Percentiles rank a stretch among this genome's conserved stretches.
Conservation (phyloP, 2,113 vertebrate genomes). For the Rostratula benghalensis region DNA sequence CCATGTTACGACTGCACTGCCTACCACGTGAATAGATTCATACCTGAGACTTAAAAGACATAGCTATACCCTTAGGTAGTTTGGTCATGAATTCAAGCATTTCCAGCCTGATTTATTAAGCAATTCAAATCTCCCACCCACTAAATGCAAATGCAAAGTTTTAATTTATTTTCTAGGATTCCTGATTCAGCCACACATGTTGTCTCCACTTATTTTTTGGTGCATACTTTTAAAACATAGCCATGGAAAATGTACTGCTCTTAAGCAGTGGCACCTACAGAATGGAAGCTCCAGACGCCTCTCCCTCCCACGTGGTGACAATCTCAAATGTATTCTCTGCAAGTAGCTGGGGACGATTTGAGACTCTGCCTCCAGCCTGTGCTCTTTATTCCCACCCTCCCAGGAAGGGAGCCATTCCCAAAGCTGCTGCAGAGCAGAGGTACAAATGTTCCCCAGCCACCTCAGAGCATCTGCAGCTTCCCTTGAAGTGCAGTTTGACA, state of each 20-base stretch:
- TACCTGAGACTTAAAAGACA: neutral
- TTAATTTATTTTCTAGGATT: neutral
- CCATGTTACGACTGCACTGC: neutral
- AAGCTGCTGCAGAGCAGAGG: neutral
- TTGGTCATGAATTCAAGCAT: neutral
- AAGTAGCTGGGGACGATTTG: neutral
- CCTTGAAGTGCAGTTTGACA: neutral
- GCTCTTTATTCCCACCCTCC: neutral
- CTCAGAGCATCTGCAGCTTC: neutral
- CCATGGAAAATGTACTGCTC: neutral
- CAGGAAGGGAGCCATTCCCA: neutral
- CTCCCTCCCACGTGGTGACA: neutral
- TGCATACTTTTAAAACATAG: neutral
- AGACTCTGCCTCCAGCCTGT: neutral
- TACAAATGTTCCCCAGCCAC: neutral
- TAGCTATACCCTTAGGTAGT: neutral
- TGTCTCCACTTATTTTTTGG: neutral
- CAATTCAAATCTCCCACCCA: neutral
- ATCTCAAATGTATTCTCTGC: neutral
- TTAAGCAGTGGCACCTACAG: neutral
- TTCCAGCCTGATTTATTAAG: neutral
- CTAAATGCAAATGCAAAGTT: neutral
- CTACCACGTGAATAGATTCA: neutral
- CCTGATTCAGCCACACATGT: neutral
- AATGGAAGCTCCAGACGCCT: neutral